Evolutionary conservation across 1,140 invertebrate species (phyloP).

Genomic region (Drosophila albomicans): DNA sequence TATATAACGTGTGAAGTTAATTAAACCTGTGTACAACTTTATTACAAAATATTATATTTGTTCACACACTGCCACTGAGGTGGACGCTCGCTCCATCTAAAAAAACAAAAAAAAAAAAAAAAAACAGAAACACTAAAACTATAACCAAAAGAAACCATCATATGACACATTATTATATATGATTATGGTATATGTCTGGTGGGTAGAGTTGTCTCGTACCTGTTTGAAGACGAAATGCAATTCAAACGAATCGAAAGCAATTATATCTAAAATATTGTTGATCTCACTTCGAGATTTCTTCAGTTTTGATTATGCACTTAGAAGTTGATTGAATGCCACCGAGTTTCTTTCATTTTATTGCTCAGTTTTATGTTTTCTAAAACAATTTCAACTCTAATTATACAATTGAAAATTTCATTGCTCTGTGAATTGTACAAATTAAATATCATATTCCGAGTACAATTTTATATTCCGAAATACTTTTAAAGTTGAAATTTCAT

Average conservation of each 20-base stretch:
- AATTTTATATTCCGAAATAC: too few relatives aligned
- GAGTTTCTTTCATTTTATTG: conserved; percentile 2
- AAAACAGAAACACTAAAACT: background rate
- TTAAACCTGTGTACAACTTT: conserved; percentile 78
- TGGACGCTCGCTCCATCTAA: conserved; percentile 20
- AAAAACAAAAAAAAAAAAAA: background rate
- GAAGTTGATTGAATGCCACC: background rate
- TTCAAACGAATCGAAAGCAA: conserved; percentile 22
- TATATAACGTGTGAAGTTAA: conserved; percentile 81
- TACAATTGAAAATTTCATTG: too few relatives aligned
- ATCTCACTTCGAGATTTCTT: conserved; percentile 12
- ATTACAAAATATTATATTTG: conserved; percentile 82
- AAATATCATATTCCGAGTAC: too few relatives aligned
- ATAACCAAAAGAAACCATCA: conserved; percentile 17
- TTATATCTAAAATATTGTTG: conserved; percentile 3
- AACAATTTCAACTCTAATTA: too few relatives aligned
- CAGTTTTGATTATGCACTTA: conserved; percentile 8
- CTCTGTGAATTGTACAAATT: too few relatives aligned
- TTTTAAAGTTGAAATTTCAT: too few relatives aligned
- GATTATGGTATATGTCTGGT: too few relatives aligned
- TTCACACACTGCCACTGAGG: conserved; percentile 55
- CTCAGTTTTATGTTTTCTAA: too few relatives aligned
- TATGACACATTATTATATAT: conserved; percentile 14
- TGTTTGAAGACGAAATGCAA: conserved; percentile 18
- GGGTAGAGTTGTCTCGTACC: background rate